phyloP scores from a whole-genome alignment of 1,140 invertebrate species.

The Achroia grisella region DNA sequence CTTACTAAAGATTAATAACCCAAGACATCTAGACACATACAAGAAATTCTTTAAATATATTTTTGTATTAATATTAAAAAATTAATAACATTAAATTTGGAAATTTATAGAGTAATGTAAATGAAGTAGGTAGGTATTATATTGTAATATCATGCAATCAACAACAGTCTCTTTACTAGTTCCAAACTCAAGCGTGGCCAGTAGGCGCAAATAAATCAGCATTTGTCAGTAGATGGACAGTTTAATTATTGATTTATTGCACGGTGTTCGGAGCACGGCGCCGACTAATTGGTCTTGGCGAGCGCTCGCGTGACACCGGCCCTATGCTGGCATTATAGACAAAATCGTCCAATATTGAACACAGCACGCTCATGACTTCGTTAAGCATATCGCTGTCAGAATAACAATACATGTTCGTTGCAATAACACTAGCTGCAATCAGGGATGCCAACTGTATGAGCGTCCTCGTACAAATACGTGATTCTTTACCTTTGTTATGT shows the following conservation, averaged over 20 bases:
- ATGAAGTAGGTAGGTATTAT: not conserved
- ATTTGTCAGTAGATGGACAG: slow-evolving; percentile 61
- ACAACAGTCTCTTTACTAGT: slow-evolving; percentile 16
- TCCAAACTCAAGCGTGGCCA: slow-evolving; percentile 42
- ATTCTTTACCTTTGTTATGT: too few relatives aligned
- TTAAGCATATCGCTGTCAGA: slow-evolving; percentile 27
- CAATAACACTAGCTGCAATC: not conserved
- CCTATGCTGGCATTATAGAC: slow-evolving; percentile 34
- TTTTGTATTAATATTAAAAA: too few relatives aligned
- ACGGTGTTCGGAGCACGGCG: slow-evolving; percentile 37
- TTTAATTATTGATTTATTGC: slow-evolving; percentile 72
- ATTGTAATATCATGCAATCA: too few relatives aligned
- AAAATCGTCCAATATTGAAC: slow-evolving; percentile 48
- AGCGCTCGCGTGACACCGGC: slow-evolving; percentile 56
- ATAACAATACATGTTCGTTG: slow-evolving; percentile 5
- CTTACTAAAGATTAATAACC: too few relatives aligned
- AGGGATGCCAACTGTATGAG: too few relatives aligned
- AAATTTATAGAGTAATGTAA: not conserved
- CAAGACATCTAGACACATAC: too few relatives aligned
- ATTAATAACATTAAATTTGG: too few relatives aligned
- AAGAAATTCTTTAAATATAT: too few relatives aligned
- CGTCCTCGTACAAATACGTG: too few relatives aligned
- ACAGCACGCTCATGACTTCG: slow-evolving; percentile 36
- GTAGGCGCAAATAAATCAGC: slow-evolving; percentile 64
- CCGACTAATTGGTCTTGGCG: slow-evolving; percentile 61